Percentiles rank a stretch among this genome's conserved stretches.
Evolutionary conservation across 2,797 vertebrate species (phyloP).

Genomic region (Dipus sagitta): DNA sequence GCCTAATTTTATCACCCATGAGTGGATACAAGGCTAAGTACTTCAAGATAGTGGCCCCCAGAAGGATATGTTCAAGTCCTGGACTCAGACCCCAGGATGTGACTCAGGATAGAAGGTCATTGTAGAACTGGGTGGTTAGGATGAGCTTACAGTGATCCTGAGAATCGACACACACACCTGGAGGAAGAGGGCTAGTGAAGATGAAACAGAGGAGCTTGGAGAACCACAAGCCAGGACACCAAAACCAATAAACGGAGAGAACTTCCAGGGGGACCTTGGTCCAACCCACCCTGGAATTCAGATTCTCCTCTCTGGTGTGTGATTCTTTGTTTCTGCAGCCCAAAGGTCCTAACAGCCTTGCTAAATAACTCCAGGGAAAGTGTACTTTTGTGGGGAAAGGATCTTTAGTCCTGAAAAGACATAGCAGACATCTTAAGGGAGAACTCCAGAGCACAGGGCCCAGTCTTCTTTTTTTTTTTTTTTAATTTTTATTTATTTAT

Average conservation of each 20-base stretch:
- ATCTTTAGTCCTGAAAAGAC: background rate
- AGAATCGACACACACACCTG: background rate
- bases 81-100: background rate
- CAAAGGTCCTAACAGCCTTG: rapidly evolving
- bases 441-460: conserved; percentile 25
- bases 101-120: background rate
- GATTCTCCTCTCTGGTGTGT: background rate
- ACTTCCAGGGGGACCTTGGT: background rate
- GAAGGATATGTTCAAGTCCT: background rate
- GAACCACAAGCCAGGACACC: background rate
- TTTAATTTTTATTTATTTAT: too few species aligned
- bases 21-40: background rate
- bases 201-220: background rate
- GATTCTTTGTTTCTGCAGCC: too few species aligned
- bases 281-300: background rate
- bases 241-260: background rate
- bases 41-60: too few species aligned
- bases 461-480: background rate
- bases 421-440: conserved; percentile 66
- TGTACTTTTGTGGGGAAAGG: background rate
- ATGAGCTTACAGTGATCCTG: rapidly evolving
- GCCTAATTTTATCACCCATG: rapidly evolving
- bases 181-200: background rate
- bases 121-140: background rate
- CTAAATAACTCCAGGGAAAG: background rate